Evolutionary conservation across 2,113 vertebrate species (phyloP), one percentile per base, ranked within the genome.

Genomic region (Oreochromis niloticus): DNA sequence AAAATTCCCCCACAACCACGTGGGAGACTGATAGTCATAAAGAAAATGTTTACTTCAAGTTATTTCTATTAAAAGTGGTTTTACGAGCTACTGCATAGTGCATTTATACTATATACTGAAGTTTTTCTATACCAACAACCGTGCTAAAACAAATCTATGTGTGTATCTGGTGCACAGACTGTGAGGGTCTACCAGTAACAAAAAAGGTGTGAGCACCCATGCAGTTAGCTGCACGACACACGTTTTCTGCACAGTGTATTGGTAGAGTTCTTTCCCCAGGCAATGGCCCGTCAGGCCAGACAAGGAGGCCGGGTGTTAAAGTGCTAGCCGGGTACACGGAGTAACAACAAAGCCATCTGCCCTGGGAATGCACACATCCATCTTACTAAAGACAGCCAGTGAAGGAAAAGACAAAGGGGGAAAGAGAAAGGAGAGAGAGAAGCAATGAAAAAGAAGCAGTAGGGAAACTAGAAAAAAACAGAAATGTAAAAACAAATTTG

Each of bases 271-370:
- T 91, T 80, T 93, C 92, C 93, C 87, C 84, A 90, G 92, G 95
- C 92, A 93, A 89, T 86, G 89, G 90, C 91, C 92, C 90, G 50
- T 93, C 93, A 95, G 91, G 87, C 91, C 92, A 94, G 92, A 95
- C 93, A 93, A 93, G 92, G 86, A 89, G 91, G 85, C 88, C 52
- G 90, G 86, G 93, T 95, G 90, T 93, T 95, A 93, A 94, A 94
- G 89, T 94, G 93, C 90, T 94, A 94, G 88, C 84, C 43, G 83
- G 92, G 89, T 92, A 93, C 93, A 95, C 84, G 39, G 71, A 90
- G 89, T 82, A 95, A 92, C 95, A 95, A 94, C 94, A 91, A 71
- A 90, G 91, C 93, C 95, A 95, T 95, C 95, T 96, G 94, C 93
- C 93, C 92, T 91, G 91, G 94, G 93, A 95, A 93, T 88, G 93